A percentile compares a stretch with the other conserved stretches of the same genome.
phyloP scores from a whole-genome alignment of 1,140 invertebrate species.

The Lepidurus arcticus region DNA sequence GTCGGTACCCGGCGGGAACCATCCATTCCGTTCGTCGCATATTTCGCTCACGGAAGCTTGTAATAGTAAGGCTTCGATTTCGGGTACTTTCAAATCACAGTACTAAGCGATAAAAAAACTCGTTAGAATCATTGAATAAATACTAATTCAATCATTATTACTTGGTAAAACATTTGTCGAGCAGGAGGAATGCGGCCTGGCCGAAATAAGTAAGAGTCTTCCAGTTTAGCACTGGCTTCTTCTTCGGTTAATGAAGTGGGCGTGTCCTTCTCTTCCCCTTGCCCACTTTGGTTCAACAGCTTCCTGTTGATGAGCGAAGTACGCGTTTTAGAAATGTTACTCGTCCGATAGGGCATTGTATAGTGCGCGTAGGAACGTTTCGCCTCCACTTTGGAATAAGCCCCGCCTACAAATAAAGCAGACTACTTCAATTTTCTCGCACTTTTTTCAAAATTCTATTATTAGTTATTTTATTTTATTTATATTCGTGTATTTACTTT shows the following conservation, averaged over 20 bases:
- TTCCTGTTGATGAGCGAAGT: slow-evolving; percentile 44
- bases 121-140: slow-evolving; percentile 16
- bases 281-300: slow-evolving; percentile 39
- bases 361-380: slow-evolving; percentile 53
- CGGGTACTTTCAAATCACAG: slow-evolving; percentile 74
- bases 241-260: background rate
- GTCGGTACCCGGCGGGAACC: slow-evolving; percentile 63
- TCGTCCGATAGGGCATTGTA: slow-evolving; percentile 50
- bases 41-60: slow-evolving; percentile 53
- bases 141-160: slow-evolving; percentile 40
- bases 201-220: slow-evolving; percentile 57
- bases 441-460: no score
- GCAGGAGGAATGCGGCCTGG: slow-evolving; percentile 63
- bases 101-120: slow-evolving; percentile 53
- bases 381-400: slow-evolving; percentile 51
- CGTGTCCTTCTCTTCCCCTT: slow-evolving; percentile 40
- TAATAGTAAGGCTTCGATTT: slow-evolving; percentile 73
- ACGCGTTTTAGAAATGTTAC: slow-evolving; percentile 44
- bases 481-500: slow-evolving; percentile 36
- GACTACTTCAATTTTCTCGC: slow-evolving; percentile 37
- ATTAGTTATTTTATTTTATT: slow-evolving; percentile 43
- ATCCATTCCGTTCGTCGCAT: slow-evolving; percentile 67
- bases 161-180: slow-evolving; percentile 76
- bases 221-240: slow-evolving; percentile 39
- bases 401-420: slow-evolving; percentile 46